Base-by-base conservation (phyloP, 2,797 vertebrate species). In the Cygnus olor region DNA sequence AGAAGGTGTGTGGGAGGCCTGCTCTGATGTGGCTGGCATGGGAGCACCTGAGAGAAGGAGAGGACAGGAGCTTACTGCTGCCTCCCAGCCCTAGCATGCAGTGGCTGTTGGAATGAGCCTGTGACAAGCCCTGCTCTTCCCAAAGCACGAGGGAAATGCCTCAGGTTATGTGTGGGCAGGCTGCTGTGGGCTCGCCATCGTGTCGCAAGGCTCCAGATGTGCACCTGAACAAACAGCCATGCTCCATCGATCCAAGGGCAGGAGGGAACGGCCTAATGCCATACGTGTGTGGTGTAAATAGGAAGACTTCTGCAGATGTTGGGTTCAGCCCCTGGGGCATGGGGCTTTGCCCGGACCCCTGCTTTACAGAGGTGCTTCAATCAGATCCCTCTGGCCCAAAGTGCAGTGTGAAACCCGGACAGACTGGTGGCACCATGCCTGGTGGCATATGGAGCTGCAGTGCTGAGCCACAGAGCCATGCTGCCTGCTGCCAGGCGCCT, bases 221-320 rank as follows among this genome's bases (percentile, higher is more conserved):
- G n/a, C n/a, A 44, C 40, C 27, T 61, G 36, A 60, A 49, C 27
- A 22, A 58, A 25, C 2, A 56, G 2, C 10, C 2, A 5, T 2
- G 28, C 22, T 51, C 34, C 10, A 2, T 11, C 0, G 4, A 38
- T 25, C 34, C 30, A 17, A 28, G 27, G 28, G 11, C 10, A 38
- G 38, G 47, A 53, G 68, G 15, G 28, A 21, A 12, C 2, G 2
- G 57, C 73, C 57, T 61, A 25, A 22, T 11, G 4, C 42, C 25
- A 19, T 27, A 8, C 18, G 10, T 9, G 27, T 10, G 15, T 16
- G 27, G 34, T 14, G 36, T 51, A 36, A 42, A 28, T 19, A 45
- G 73, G 45, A 45, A 30, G 36, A 53, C 28, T 40, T 5, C 15
- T 22, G 36, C 9, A 28, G 27, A 18, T 30, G 19, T 28, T 10